Percentiles rank a stretch among this genome's conserved stretches.
These are phyloP conservation scores for Uloborus diversus DNA, from an alignment of 1,140 invertebrate genomes.

Conservation along the genomic window DNA sequence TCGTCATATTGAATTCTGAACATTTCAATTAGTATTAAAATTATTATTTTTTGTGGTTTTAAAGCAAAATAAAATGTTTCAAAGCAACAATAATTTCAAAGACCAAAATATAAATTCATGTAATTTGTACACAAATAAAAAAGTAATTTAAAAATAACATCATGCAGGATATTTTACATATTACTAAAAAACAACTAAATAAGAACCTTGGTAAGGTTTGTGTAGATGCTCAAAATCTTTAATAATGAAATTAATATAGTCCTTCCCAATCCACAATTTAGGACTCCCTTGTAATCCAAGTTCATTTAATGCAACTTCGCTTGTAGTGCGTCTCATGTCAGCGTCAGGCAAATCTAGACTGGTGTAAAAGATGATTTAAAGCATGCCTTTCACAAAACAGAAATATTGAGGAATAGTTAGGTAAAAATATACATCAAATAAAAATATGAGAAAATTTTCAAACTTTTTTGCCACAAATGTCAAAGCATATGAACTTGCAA, in stretches of 20 bases:
- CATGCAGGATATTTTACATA: no score
- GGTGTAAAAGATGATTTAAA: background rate
- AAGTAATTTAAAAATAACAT: no score
- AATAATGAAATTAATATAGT: conserved; percentile 98
- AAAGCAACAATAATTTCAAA: no score
- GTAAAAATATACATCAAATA: background rate
- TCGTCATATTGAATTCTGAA: no score
- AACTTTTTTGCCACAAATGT: no score
- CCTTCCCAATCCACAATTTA: conserved; percentile 98
- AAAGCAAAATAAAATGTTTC: no score
- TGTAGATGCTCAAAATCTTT: conserved; percentile 95
- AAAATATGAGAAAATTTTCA: no score
- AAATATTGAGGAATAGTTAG: background rate
- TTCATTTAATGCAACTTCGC: conserved; percentile 54
- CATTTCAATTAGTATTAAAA: no score
- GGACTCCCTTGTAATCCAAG: conserved; percentile 62
- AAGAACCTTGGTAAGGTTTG: conserved; percentile 82
- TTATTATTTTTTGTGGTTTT: no score
- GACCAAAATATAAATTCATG: no score
- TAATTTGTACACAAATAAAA: no score
- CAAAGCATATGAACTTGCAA: no score
- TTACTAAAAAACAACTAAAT: background rate
- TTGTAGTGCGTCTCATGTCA: conserved; percentile 23
- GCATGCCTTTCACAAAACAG: background rate
- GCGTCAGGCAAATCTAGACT: conserved; percentile 48